phyloP scores from a whole-genome alignment of 2,888 invertebrate species.

The Catocala sponsa region DNA sequence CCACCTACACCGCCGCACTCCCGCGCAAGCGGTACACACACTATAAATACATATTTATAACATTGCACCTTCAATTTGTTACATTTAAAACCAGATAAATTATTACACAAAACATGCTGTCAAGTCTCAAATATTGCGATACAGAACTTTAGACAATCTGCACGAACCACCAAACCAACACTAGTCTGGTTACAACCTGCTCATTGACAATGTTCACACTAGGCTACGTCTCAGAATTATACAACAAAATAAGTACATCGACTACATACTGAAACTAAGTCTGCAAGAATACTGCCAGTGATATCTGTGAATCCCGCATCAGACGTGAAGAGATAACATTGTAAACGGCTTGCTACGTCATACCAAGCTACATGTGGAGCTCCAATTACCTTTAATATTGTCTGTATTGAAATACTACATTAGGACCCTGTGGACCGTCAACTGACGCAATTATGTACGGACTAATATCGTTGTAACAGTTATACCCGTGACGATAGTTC shows the following conservation, averaged over 20 bases:
- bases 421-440: slow-evolving; percentile 83
- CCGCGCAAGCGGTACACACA: slow-evolving; percentile 37
- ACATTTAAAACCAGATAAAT: slow-evolving; percentile 71
- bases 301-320: slow-evolving; percentile 55
- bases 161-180: slow-evolving; percentile 56
- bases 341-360: slow-evolving; percentile 40
- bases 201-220: slow-evolving; percentile 62
- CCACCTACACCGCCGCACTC: slow-evolving; percentile 23
- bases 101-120: slow-evolving; percentile 76
- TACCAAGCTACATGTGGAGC: slow-evolving; percentile 33
- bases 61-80: slow-evolving; percentile 84
- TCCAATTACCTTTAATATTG: slow-evolving; percentile 63
- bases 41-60: slow-evolving; percentile 76
- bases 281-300: slow-evolving; percentile 40
- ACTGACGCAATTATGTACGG: slow-evolving; percentile 69
- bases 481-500: slow-evolving; percentile 50
- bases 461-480: slow-evolving; percentile 78
- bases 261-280: slow-evolving; percentile 38
- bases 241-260: slow-evolving; percentile 66
- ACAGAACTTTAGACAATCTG: slow-evolving; percentile 54
- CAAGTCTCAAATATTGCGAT: slow-evolving; percentile 63
- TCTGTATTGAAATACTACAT: slow-evolving; percentile 70
- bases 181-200: slow-evolving; percentile 59
- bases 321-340: slow-evolving; percentile 49
- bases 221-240: slow-evolving; percentile 52